phyloP scores from a whole-genome alignment of 2,113 vertebrate genomes.

The Forbesichthys papilliferus region DNA sequence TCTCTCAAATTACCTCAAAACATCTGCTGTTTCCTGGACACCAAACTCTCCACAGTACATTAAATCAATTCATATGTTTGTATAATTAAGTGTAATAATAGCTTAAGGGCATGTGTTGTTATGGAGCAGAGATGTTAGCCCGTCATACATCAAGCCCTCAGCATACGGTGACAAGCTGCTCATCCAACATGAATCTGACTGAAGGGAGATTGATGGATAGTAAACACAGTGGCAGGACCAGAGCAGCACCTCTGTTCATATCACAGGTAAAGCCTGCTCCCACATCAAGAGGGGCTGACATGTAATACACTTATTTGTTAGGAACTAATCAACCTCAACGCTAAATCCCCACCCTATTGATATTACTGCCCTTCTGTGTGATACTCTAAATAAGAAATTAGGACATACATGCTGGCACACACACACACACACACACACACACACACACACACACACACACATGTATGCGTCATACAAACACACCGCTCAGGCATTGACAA shows the following conservation, averaged over 20 bases:
- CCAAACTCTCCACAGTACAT: constrained; percentile 16
- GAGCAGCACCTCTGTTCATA: constrained; percentile 53
- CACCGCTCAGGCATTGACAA: constrained; percentile 39
- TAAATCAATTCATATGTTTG: constrained; percentile 7
- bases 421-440: neutral
- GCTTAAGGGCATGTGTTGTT: constrained; percentile 47
- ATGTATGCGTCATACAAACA: neutral
- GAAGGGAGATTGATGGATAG: constrained; percentile 58
- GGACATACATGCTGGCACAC: neutral
- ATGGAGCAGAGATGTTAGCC: constrained; percentile 37
- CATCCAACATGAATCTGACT: constrained; percentile 56
- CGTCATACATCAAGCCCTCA: constrained; percentile 54
- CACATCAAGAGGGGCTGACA: constrained; percentile 14
- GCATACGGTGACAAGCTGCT: constrained; percentile 42
- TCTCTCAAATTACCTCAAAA: too few species aligned
- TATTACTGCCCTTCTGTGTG: constrained; percentile 38
- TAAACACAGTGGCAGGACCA: constrained; percentile 43
- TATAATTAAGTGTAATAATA: constrained; percentile 41
- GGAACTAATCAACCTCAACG: constrained; percentile 48
- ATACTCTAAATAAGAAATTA: constrained; percentile 49
- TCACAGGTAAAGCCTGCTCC: constrained; percentile 44
- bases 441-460: neutral
- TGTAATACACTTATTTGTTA: constrained; percentile 14
- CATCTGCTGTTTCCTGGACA: neutral
- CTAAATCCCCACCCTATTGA: constrained; percentile 45